Evolutionary conservation across 2,888 invertebrate genomes (phyloP), one percentile per base, ranked within the genome.

Genomic region (Dioctria rufipes): DNA sequence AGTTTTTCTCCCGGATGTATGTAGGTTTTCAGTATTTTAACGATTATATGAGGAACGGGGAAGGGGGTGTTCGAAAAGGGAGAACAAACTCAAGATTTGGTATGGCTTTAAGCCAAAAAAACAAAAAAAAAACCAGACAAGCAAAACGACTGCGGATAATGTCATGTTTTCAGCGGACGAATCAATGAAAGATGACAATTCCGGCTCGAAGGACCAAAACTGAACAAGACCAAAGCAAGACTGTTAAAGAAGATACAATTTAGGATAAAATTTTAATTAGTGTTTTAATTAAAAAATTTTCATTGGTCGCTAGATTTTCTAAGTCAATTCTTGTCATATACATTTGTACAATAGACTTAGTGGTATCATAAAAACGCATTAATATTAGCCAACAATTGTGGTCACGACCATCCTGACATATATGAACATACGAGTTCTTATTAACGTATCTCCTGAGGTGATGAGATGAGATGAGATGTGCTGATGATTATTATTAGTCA

Each of bases 401-500:
- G 71, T 67, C 67, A 67, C 77, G 11, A 43, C 25, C n/a, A 8
- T 49, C 49, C 11, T 39, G 49, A n/a, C 63, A 63, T 6, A 40
- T 54, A 11, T 40, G 42, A 37, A 49, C 11, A 46, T 42, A 46
- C 63, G 40, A 63, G 2, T 25, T 25, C 25, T 25, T 25, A 0
- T 25, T 25, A 25, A 25, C 25, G 63, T 37, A 77, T 54, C 46
- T 77, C 25, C 25, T 77, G 63, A 63, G 77, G 42, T 67, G 67
- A 79, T 58, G 79, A 67, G 39, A 67, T 42, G 69, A 80, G 39
- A 67, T 42, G 69, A 80, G 46, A 69, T 80, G 61, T 69, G 63
- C 77, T 63, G 63, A 63, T 49, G 69, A 69, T 80, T 69, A 82
- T 82, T 82, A 82, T 82, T 82, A 82, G 66, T 82, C 82, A 82